Percentiles rank a stretch among this genome's conserved stretches.
Conservation (phyloP, 2,888 invertebrate species). For the Caenorhabditis macrosperma region DNA sequence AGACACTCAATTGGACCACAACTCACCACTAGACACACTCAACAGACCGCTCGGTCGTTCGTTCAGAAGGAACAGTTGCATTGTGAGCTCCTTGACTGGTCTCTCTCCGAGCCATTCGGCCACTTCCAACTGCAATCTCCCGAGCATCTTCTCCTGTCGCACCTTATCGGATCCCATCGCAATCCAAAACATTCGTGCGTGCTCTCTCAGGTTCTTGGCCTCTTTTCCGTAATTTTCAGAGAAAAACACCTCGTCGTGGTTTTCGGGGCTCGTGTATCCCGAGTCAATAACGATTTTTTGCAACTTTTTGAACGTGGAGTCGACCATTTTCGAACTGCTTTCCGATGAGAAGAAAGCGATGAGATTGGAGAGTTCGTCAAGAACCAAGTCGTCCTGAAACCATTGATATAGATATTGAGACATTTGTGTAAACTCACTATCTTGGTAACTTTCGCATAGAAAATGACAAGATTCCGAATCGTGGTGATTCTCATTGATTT, state of each 20-base stretch:
- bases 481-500: conserved; percentile 46
- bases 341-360: conserved; percentile 27
- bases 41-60: conserved; percentile 2
- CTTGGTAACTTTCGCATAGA: conserved; percentile 14
- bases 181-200: conserved; percentile 41
- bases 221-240: background rate
- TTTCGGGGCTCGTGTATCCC: background rate
- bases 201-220: conserved; percentile 8
- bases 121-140: conserved; percentile 27
- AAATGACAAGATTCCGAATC: conserved; percentile 34
- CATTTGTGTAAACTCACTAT: conserved; percentile 26
- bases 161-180: background rate
- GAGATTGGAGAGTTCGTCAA: conserved; percentile 34
- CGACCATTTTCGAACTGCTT: conserved; percentile 9
- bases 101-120: conserved; percentile 21
- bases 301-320: background rate
- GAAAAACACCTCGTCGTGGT: background rate
- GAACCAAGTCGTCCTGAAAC: conserved; percentile 14
- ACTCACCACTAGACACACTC: background rate
- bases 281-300: conserved; percentile 3
- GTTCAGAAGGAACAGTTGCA: conserved; percentile 19
- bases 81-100: background rate
- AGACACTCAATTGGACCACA: background rate
- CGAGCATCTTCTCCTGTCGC: conserved; percentile 7
- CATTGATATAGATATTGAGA: too few relatives aligned